Evolutionary conservation across 1,140 invertebrate species (phyloP).

Genomic region (Ericerus pela): DNA sequence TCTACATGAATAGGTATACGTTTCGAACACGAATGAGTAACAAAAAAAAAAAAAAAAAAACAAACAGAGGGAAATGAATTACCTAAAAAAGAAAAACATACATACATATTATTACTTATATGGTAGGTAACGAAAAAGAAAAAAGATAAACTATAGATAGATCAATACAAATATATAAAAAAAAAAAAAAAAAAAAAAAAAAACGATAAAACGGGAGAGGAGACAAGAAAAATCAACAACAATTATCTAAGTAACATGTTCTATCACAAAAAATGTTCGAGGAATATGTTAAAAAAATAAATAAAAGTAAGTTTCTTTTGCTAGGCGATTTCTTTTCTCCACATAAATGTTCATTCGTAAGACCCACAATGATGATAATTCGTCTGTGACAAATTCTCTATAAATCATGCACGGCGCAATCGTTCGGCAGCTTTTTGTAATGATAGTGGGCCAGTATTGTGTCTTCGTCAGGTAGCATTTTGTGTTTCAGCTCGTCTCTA

Average conservation of each 20-base stretch:
- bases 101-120: no score
- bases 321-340: neutral
- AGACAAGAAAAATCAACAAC: neutral
- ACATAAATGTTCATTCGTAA: no score
- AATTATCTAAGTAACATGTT: neutral
- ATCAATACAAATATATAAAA: constrained; percentile 11
- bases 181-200: no score
- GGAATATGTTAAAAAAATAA: constrained; percentile 1
- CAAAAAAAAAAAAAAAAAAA: neutral
- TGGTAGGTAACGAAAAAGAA: no score
- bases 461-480: neutral
- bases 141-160: no score
- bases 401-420: constrained; percentile 2
- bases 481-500: neutral
- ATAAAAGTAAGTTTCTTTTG: neutral
- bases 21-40: neutral
- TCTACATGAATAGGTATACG: neutral
- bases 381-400: no score
- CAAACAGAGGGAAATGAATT: no score
- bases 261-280: constrained; percentile 12
- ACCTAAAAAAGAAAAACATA: neutral
- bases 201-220: no score
- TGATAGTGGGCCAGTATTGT: constrained; percentile 3
- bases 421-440: neutral
- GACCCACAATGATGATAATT: no score